These are phyloP conservation scores for Cheilosia grossa DNA, from an alignment of 2,888 invertebrate species.

Conservation along the genomic window DNA sequence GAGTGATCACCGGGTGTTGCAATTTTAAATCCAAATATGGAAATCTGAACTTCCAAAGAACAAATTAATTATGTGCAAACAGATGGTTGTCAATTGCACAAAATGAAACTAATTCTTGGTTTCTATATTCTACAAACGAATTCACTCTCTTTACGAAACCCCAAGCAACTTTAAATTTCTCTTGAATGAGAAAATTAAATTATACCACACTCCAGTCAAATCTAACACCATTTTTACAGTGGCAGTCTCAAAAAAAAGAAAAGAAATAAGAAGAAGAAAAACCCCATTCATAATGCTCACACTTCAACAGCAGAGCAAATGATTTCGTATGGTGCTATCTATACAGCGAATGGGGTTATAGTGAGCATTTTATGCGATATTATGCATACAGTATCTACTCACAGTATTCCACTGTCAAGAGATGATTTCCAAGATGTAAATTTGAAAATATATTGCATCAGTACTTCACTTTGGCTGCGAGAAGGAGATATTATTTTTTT, in stretches of 20 bases:
- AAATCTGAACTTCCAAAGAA: too few relatives aligned
- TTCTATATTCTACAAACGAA: too few relatives aligned
- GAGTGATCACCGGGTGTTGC: too few relatives aligned
- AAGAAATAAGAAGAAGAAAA: too few relatives aligned
- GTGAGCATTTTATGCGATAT: slow-evolving; percentile 16
- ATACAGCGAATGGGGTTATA: slow-evolving; percentile 7
- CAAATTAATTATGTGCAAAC: too few relatives aligned
- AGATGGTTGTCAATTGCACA: too few relatives aligned
- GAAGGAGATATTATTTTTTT: slow-evolving; percentile 8
- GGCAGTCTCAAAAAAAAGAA: background rate
- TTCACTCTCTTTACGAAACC: too few relatives aligned
- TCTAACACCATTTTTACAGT: background rate
- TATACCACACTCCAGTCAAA: too few relatives aligned
- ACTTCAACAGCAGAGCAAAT: slow-evolving; percentile 10
- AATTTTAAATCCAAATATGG: too few relatives aligned
- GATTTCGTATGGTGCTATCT: background rate
- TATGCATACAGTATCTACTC: slow-evolving; percentile 34
- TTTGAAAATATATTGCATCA: slow-evolving; percentile 47
- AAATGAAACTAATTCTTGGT: too few relatives aligned
- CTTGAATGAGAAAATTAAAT: too few relatives aligned
- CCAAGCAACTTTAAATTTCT: too few relatives aligned
- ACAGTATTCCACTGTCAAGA: slow-evolving; percentile 23
- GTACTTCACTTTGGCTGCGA: slow-evolving; percentile 12
- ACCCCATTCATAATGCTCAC: background rate
- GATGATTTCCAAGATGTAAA: slow-evolving; percentile 38